These are phyloP conservation scores for Thunnus maccoyii DNA, from an alignment of 2,113 vertebrate species.

Conservation along the genomic window DNA sequence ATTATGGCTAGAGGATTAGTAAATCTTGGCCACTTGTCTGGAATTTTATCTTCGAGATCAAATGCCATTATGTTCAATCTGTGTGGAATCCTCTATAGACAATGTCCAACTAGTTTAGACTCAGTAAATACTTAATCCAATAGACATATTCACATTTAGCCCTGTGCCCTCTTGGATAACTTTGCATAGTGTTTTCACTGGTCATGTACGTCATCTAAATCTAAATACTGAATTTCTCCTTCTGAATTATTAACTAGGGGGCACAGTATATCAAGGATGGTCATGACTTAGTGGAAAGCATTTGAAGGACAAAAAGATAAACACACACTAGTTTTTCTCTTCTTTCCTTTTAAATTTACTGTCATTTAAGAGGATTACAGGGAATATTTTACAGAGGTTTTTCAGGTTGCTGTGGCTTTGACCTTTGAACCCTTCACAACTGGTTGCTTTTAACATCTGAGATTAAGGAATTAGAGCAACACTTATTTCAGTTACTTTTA, in stretches of 20 bases:
- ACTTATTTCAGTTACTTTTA: not conserved
- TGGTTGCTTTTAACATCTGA: slow-evolving; percentile 1
- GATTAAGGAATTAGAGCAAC: not conserved
- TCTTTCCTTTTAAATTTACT: not conserved
- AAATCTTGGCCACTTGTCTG: slow-evolving; percentile 41
- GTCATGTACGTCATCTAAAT: not conserved
- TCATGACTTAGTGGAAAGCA: not conserved
- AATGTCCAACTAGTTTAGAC: slow-evolving; percentile 20
- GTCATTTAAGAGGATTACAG: slow-evolving; percentile 25
- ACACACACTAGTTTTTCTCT: not conserved
- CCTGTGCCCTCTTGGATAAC: not conserved
- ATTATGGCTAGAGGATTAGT: slow-evolving; percentile 61
- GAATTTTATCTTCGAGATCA: slow-evolving; percentile 66
- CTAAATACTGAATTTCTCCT: not conserved
- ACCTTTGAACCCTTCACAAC: not conserved
- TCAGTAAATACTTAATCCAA: slow-evolving; percentile 28
- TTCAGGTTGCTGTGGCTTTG: slow-evolving; percentile 3
- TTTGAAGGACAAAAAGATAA: not conserved
- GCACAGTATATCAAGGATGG: no score
- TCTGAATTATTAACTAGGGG: slow-evolving; percentile 1
- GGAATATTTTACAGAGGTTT: not conserved
- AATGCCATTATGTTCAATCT: slow-evolving; percentile 34
- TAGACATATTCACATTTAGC: slow-evolving; percentile 10
- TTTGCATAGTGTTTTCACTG: not conserved
- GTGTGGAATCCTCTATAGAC: slow-evolving; percentile 20